These are phyloP conservation scores for Drosophila paracracens DNA, from an alignment of 2,888 invertebrate genomes.

Conservation along the genomic window DNA sequence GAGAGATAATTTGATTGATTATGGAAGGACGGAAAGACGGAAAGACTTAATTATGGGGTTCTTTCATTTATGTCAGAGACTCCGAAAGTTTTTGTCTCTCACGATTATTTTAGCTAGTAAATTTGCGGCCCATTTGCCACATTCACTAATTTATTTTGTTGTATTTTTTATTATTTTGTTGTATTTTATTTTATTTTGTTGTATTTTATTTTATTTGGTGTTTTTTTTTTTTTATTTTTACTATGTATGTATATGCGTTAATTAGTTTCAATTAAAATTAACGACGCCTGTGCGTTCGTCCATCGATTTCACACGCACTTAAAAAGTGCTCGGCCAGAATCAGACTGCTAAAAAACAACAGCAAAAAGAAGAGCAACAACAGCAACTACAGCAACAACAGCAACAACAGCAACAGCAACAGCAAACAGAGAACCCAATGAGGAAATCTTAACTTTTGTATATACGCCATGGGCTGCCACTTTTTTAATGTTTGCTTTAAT, in stretches of 20 bases:
- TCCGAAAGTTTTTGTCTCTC: not conserved
- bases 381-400: not conserved
- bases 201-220: conserved; percentile 9
- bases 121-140: conserved; percentile 17
- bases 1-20: conserved; percentile 28
- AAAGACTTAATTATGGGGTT: conserved; percentile 10
- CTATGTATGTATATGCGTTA: conserved; percentile 63
- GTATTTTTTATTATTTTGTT: conserved; percentile 15
- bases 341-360: conserved; percentile 24
- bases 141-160: conserved; percentile 25
- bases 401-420: conserved; percentile 7
- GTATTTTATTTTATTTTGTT: conserved; percentile 9
- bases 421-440: conserved; percentile 22
- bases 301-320: conserved; percentile 77
- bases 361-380: conserved; percentile 4
- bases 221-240: conserved; percentile 2
- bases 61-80: conserved; percentile 14
- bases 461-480: conserved; percentile 34
- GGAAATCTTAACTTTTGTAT: conserved; percentile 63
- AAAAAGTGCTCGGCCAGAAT: conserved; percentile 39
- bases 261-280: conserved; percentile 81
- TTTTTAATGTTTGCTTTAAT: conserved; percentile 68
- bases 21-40: not conserved
- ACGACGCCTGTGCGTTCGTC: conserved; percentile 60
- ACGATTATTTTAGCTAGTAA: not conserved